Percentiles rank a stretch among this genome's conserved stretches.
These are phyloP conservation scores for Sisor rabdophorus DNA, from an alignment of 2,113 vertebrate genomes.

Conservation along the genomic window DNA sequence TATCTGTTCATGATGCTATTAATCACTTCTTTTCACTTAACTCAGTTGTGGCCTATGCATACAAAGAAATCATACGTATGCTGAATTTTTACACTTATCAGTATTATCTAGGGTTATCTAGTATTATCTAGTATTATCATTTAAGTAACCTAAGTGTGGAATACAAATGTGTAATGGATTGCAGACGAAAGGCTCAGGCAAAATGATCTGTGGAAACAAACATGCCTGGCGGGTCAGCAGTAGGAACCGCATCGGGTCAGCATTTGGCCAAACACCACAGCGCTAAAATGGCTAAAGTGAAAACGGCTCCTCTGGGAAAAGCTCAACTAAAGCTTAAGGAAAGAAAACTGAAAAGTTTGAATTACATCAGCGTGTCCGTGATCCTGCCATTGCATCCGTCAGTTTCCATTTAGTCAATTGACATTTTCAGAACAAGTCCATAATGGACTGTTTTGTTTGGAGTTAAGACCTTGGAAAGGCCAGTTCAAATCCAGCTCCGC, in stretches of 20 bases:
- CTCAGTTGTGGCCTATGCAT: background rate
- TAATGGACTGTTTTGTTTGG: constrained; percentile 32
- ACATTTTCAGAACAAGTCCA: constrained; percentile 23
- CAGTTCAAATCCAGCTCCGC: background rate
- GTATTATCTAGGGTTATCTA: too few species aligned
- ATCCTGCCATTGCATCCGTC: constrained; percentile 22
- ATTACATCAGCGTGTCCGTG: constrained; percentile 33
- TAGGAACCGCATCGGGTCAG: constrained; percentile 25
- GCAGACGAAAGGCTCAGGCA: background rate
- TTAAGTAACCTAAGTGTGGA: background rate
- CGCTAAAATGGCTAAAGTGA: constrained; percentile 7
- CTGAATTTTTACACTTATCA: too few species aligned
- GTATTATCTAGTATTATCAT: background rate
- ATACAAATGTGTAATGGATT: background rate
- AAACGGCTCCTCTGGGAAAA: constrained; percentile 29
- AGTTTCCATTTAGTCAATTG: constrained; percentile 43
- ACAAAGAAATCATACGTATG: too few species aligned
- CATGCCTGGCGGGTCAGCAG: constrained; percentile 31
- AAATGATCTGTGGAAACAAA: constrained; percentile 28
- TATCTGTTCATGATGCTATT: background rate
- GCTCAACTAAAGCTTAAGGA: constrained; percentile 22
- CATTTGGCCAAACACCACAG: constrained; percentile 22
- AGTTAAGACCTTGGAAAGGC: constrained; percentile 14
- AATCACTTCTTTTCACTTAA: background rate
- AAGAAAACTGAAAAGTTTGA: constrained; percentile 40